Evolutionary conservation across 1,140 invertebrate species (phyloP), one percentile per base, ranked within the genome.

Genomic region (Zaprionus lachaisei): DNA sequence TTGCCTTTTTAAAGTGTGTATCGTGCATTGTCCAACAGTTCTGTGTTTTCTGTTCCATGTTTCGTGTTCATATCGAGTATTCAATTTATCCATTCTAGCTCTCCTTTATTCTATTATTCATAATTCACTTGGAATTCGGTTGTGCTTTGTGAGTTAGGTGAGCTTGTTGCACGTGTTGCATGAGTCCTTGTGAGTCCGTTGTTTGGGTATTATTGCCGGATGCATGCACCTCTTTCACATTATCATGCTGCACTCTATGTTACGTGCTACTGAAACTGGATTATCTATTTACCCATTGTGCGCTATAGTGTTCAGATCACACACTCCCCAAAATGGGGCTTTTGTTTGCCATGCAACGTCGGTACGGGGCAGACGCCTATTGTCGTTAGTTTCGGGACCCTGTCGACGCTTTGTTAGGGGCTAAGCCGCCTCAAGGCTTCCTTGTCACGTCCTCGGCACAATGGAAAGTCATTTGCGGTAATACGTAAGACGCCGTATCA

Each of bases 401-500:
- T 51, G 4, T 12, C 5, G 20, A 12, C 20, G 47, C 47, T 22
- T 51, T 51, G 47, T 51, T 24, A 24, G 20, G 20, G 11, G 47
- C 20, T 51, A 24, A 51, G 47, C 47, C 20, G 47, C 11, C 49
- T 38, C 31, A 34, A 7, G 34, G 31, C 63, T 56, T 22, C 37
- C 37, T 28, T 57, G 64, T 66, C 64, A 56, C 54, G 64, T 66
- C 64, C 34, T 17, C 37, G 24, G 11, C 64, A 66, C 64, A 66
- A 66, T 66, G 55, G 64, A 56, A 56, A 56, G 54, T 55, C 64
- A 66, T 66, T 66, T 66, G 64, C 20, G 54, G 64, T 66, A 66
- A 66, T 66, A 66, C 55, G 54, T 44, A 56, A 56, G 31, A 66
- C 37, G 37, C 55, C 63, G 38, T 28, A 54, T 34, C 63, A 65